Evolutionary conservation across 1,140 invertebrate species (phyloP).

Genomic region (Chironomus tepperi): DNA sequence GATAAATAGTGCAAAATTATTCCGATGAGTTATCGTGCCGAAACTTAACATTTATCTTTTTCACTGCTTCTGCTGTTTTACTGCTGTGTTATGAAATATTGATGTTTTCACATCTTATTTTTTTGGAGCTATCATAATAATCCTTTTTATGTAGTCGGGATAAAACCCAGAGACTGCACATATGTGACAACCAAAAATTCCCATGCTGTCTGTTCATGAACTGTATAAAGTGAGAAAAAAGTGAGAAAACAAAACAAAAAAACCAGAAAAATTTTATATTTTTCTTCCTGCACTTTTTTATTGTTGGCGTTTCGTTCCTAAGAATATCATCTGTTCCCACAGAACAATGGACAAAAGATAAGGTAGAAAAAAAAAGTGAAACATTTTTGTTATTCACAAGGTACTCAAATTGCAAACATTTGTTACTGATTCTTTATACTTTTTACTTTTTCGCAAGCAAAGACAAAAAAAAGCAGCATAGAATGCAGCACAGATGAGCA

Average conservation of each 20-base stretch:
- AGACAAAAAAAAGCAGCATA: background rate
- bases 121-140: too few species aligned
- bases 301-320: constrained; percentile 11
- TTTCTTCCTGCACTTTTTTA: constrained; percentile 7
- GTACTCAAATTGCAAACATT: constrained; percentile 4
- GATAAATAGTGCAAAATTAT: too few species aligned
- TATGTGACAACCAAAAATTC: background rate
- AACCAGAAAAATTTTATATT: background rate
- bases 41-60: too few species aligned
- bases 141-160: background rate
- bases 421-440: background rate
- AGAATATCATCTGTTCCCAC: constrained; percentile 12
- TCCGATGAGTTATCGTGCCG: too few species aligned
- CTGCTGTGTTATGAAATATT: too few species aligned
- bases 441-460: background rate
- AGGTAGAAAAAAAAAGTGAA: too few species aligned
- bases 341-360: background rate
- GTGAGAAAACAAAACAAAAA: too few species aligned
- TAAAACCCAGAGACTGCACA: background rate
- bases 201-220: background rate
- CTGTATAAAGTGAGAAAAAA: too few species aligned
- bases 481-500: too few species aligned
- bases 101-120: too few species aligned
- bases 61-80: too few species aligned
- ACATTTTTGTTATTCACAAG: background rate